phyloP scores from a whole-genome alignment of 2,888 invertebrate genomes.

The Tetanocera ferruginea region DNA sequence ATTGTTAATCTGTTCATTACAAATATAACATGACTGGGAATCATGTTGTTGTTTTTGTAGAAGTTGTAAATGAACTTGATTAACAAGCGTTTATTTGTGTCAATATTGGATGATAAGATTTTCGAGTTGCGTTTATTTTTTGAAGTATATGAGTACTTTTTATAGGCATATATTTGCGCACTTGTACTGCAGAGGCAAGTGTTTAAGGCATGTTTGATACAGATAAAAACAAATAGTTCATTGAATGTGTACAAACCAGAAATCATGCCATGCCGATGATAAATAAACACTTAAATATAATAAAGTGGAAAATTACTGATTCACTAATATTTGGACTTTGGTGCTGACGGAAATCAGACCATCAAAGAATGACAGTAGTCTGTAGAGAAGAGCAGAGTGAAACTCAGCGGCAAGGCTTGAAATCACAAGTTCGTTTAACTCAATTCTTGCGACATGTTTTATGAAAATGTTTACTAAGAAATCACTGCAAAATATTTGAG shows the following conservation, averaged over 20 bases:
- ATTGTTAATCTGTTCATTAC: too few relatives aligned
- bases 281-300: neutral
- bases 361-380: neutral
- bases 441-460: neutral
- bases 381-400: neutral
- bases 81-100: too few relatives aligned
- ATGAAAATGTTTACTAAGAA: too few relatives aligned
- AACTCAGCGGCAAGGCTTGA: neutral
- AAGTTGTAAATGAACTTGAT: too few relatives aligned
- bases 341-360: neutral
- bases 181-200: too few relatives aligned
- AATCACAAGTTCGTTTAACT: neutral
- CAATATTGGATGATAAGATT: neutral
- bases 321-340: neutral
- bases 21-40: too few relatives aligned
- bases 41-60: too few relatives aligned
- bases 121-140: neutral
- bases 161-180: too few relatives aligned
- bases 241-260: neutral
- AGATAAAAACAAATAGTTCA: too few relatives aligned
- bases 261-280: neutral
- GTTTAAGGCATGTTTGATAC: too few relatives aligned
- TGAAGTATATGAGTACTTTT: neutral
- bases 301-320: constrained; percentile 22
- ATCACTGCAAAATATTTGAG: too few relatives aligned